Base-by-base conservation (phyloP, 2,797 vertebrate species). In the Hipposideros larvatus region DNA sequence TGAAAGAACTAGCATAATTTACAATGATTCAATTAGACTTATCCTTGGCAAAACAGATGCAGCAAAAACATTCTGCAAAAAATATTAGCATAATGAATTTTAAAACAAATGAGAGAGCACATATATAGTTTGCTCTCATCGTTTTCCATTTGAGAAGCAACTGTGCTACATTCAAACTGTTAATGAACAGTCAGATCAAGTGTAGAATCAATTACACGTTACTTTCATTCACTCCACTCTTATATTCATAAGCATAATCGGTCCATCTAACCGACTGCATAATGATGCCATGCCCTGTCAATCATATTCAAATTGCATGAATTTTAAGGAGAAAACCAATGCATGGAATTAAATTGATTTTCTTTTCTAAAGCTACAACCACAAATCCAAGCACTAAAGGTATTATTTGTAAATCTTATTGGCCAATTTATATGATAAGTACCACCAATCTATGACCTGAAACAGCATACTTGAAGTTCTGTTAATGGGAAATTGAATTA, bases 141-240 rank as follows among this genome's bases (percentile, higher is more conserved):
- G 0, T 87, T 83, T 95, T 88, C 78, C 78, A 91, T 96, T 88
- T 55, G 48, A 82, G 93, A 93, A 31, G 4, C 0, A 5, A 94
- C 57, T 1, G 57, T 10, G 55, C 92, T 87, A 78, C 97, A 98
- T 98, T 99, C 98, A 98, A 99, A 98, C 97, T 92, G 93, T 98
- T 99, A 99, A 99, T 98, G 98, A 99, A 99, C 98, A 97, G 92
- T 97, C 98, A 97, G 97, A 98, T 97, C 98, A 98, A 97, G 97
- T 98, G 98, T 98, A 98, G 99, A 99, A 99, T 99, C 99, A 99
- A 99, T 99, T 99, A 98, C 98, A 97, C 75, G 59, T 98, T 98
- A 98, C 98, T 98, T 98, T 99, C 98, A 98, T 99, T 98, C 98
- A 96, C 96, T 98, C 98, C 98, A 97, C 98, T 99, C 98, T 98